Percentiles rank a stretch among this genome's conserved stretches.
These are phyloP conservation scores for Baronia brevicornis DNA, from an alignment of 2,888 invertebrate genomes.

Conservation along the genomic window DNA sequence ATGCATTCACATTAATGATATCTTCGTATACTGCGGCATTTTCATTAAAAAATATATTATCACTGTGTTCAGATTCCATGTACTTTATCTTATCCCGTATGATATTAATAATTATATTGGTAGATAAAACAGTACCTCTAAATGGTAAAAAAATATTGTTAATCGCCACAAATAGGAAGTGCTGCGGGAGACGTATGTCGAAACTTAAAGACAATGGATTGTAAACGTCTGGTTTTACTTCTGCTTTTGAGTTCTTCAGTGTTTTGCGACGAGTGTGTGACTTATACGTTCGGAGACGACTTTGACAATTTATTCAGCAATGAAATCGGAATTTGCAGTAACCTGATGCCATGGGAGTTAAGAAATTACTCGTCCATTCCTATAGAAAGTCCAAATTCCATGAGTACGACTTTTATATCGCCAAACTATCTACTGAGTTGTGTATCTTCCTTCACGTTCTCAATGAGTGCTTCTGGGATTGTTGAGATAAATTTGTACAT, in stretches of 20 bases:
- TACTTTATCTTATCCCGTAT: constrained; percentile 27
- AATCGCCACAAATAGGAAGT: constrained; percentile 10
- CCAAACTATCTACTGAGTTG: constrained; percentile 32
- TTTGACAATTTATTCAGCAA: constrained; percentile 28
- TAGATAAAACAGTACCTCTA: constrained; percentile 19
- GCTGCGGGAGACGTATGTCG: constrained; percentile 11
- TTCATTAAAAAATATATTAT: constrained; percentile 9
- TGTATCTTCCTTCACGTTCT: constrained; percentile 32
- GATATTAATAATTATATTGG: constrained; percentile 23
- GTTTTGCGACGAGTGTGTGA: constrained; percentile 26
- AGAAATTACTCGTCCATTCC: constrained; percentile 27
- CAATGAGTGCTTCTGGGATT: constrained; percentile 29
- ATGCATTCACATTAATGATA: too few species aligned
- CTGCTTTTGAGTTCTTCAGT: constrained; percentile 11
- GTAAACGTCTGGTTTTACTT: constrained; percentile 7
- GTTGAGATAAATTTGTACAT: constrained; percentile 34
- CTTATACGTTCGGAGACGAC: constrained; percentile 31
- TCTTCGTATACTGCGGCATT: constrained; percentile 2
- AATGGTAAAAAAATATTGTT: constrained; percentile 19
- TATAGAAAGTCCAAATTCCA: constrained; percentile 25
- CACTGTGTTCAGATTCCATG: constrained; percentile 18
- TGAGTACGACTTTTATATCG: constrained; percentile 29
- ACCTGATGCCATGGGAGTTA: constrained; percentile 29
- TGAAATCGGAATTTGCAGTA: constrained; percentile 25
- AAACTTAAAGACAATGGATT: constrained; percentile 5